These are phyloP conservation scores for Drosophila littoralis DNA, from an alignment of 1,140 invertebrate species.

Conservation along the genomic window DNA sequence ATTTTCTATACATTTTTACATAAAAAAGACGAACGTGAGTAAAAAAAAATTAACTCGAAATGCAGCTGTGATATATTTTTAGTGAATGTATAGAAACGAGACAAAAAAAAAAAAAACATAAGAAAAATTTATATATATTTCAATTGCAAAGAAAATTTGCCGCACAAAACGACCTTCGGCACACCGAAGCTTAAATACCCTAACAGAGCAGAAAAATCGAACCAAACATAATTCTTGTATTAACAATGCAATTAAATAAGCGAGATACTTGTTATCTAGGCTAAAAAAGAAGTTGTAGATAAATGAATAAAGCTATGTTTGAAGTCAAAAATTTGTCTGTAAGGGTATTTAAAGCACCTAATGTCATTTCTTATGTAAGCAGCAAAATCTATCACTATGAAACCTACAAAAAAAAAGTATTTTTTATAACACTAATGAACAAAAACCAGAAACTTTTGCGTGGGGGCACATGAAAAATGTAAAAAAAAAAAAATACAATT, in stretches of 20 bases:
- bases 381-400: conserved; percentile 49
- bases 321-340: conserved; percentile 5
- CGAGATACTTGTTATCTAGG: no score
- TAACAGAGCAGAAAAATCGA: conserved; percentile 3
- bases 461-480: conserved; percentile 46
- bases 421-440: conserved; percentile 55
- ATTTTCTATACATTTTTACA: conserved; percentile 77
- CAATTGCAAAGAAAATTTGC: conserved; percentile 48
- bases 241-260: no score
- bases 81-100: conserved; percentile 65
- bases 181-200: conserved; percentile 13
- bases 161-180: conserved; percentile 34
- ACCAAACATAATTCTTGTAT: neutral
- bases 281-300: no score
- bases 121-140: conserved; percentile 2
- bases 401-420: conserved; percentile 51
- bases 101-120: conserved; percentile 13
- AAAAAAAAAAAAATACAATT: conserved; percentile 2
- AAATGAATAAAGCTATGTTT: no score
- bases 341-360: conserved; percentile 3
- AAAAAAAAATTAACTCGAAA: conserved; percentile 66
- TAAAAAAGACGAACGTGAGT: conserved; percentile 17
- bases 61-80: conserved; percentile 81
- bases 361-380: conserved; percentile 50
- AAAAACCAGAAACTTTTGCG: conserved; percentile 27